Conservation (phyloP, 1,140 invertebrate species). For the Coelopa frigida region DNA sequence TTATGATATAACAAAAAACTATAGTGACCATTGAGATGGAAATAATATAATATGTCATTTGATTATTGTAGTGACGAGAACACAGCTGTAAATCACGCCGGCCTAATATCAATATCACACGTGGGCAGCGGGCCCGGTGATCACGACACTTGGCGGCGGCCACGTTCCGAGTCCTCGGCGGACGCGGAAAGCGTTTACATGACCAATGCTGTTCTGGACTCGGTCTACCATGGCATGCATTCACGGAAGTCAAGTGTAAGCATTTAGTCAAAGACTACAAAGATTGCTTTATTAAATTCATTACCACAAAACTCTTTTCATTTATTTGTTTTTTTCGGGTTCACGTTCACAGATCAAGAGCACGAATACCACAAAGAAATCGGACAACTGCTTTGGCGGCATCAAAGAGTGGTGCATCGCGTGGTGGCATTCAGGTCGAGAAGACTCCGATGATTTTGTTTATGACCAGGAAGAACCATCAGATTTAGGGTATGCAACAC, state of each 20-base stretch:
- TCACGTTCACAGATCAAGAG: conserved; percentile 39
- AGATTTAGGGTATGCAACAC: conserved; percentile 61
- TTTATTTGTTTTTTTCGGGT: conserved; percentile 1
- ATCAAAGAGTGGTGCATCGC: conserved; percentile 72
- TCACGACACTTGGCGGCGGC: conserved; percentile 49
- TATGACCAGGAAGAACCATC: conserved; percentile 61
- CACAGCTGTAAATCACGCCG: conserved; percentile 40
- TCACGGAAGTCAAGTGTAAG: conserved; percentile 43
- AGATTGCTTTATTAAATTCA: no score
- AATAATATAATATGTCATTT: neutral
- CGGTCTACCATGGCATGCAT: conserved; percentile 40
- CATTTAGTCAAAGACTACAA: no score
- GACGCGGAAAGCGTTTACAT: conserved; percentile 67
- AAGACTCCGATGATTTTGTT: conserved; percentile 67
- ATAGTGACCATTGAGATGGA: no score
- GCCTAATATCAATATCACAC: conserved; percentile 29
- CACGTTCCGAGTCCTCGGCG: conserved; percentile 66
- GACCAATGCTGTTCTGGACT: conserved; percentile 52
- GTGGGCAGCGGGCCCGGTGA: conserved; percentile 55
- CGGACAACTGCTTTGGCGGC: conserved; percentile 37
- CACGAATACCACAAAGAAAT: conserved; percentile 39
- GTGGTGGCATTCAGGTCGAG: conserved; percentile 77
- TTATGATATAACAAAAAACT: no score
- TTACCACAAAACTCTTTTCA: no score
- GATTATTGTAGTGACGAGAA: conserved; percentile 50